Evolutionary conservation across 2,888 invertebrate species (phyloP), one percentile per base, ranked within the genome.

Genomic region (Lymantria dispar): DNA sequence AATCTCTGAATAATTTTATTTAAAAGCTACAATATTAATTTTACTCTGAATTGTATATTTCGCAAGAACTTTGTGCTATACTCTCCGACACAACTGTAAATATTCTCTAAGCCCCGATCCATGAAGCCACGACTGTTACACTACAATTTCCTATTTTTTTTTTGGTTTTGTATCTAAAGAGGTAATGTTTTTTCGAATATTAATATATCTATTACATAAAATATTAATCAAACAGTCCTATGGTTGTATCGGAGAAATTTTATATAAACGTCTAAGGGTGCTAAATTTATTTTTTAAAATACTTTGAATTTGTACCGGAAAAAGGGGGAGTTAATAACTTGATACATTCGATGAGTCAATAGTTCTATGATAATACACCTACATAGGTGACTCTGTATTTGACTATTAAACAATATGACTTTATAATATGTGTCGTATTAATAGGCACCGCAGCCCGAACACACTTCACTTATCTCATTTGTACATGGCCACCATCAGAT

Each of bases 401-500:
- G 77, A 82, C 90, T 90, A 90, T 89, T 88, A 90, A 84, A 83
- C 73, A 78, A 71, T 72, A 60, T 67, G 62, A 52, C 58, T 78
- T 80, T 81, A 84, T 87, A 86, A 74, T 85, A 78, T 85, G 78
- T 85, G 76, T 80, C 72, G 64, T 73, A 77, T 76, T 61, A 65
- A 80, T 84, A 83, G 68, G 64, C 58, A 60, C 49, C 78, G 67
- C 70, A 69, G 59, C 71, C 72, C 80, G 76, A 85, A 75, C 83
- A 78, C 84, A 72, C 48, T 78, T 83, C 89, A 89, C 87, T 83
- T 56, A 40, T 40, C 64, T 72, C 71, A 93, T 94, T 94, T 94
- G 94, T 94, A 94, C 94, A 93, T 93, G 92, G 91, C 81, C 87
- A 92, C 91, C 94, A 94, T 94, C 94, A 94, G 94, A 94, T 94